Conservation (phyloP, 2,113 vertebrate genomes). For the Ancistrus triradiatus region DNA sequence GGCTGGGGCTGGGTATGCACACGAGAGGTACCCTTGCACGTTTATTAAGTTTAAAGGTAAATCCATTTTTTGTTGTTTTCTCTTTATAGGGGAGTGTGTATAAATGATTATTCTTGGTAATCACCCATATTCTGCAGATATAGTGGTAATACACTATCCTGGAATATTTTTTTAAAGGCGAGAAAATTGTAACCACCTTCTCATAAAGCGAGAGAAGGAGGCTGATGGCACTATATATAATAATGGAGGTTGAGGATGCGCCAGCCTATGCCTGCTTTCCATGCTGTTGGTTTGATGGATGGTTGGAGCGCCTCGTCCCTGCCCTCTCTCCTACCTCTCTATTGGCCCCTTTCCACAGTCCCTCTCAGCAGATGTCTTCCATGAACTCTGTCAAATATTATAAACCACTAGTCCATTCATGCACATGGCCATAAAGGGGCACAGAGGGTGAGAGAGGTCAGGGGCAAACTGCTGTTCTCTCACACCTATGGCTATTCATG, state of each 20-base stretch:
- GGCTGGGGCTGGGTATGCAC: too few species aligned
- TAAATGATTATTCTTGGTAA: too few species aligned
- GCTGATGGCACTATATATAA: neutral
- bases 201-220: neutral
- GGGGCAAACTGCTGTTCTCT: constrained; percentile 19
- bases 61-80: too few species aligned
- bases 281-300: constrained; percentile 64
- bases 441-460: constrained; percentile 22
- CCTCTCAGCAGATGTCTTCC: constrained; percentile 76
- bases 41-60: too few species aligned
- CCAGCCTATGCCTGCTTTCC: constrained; percentile 26
- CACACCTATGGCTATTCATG: neutral
- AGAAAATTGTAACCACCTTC: too few species aligned
- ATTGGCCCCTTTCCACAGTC: constrained; percentile 55
- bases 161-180: too few species aligned
- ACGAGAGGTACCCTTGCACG: too few species aligned
- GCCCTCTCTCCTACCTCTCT: constrained; percentile 51
- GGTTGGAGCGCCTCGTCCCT: constrained; percentile 33
- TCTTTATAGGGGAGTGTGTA: too few species aligned
- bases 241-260: neutral
- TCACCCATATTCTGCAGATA: too few species aligned
- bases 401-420: constrained; percentile 66
- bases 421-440: constrained; percentile 29
- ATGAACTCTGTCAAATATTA: constrained; percentile 83
- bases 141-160: too few species aligned